A percentile compares a stretch with the other conserved stretches of the same genome.
phyloP scores from a whole-genome alignment of 2,113 vertebrate species.

The Macroglossus sobrinus region DNA sequence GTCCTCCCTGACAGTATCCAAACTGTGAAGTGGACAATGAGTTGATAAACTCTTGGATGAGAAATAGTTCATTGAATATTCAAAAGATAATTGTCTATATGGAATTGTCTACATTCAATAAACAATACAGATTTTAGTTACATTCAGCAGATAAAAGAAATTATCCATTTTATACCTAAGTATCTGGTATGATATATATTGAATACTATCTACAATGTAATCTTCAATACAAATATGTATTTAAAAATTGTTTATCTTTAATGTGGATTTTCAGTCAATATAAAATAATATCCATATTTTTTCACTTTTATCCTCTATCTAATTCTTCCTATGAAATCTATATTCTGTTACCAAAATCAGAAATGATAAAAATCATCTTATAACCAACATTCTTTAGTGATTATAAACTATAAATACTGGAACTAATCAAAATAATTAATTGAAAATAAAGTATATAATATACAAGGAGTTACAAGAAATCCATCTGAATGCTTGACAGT shows the following conservation, averaged over 20 bases:
- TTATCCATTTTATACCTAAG: background rate
- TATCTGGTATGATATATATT: background rate
- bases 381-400: background rate
- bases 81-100: background rate
- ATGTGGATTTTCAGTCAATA: background rate
- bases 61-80: background rate
- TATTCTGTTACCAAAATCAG: slow-evolving; percentile 22
- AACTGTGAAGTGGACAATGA: background rate
- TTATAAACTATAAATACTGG: background rate
- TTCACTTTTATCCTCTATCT: background rate
- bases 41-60: background rate
- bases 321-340: background rate
- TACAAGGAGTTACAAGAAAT: background rate
- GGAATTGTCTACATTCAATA: background rate
- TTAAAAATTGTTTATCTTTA: background rate
- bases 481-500: background rate
- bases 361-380: background rate
- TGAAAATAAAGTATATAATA: background rate
- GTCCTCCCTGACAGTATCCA: background rate
- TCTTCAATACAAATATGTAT: background rate
- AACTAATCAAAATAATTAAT: background rate
- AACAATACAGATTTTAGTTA: background rate
- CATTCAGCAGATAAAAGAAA: background rate
- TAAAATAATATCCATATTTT: background rate
- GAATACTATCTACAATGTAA: background rate